Conservation (phyloP, 2,888 invertebrate species). For the Tenthredo scrophulariae region DNA sequence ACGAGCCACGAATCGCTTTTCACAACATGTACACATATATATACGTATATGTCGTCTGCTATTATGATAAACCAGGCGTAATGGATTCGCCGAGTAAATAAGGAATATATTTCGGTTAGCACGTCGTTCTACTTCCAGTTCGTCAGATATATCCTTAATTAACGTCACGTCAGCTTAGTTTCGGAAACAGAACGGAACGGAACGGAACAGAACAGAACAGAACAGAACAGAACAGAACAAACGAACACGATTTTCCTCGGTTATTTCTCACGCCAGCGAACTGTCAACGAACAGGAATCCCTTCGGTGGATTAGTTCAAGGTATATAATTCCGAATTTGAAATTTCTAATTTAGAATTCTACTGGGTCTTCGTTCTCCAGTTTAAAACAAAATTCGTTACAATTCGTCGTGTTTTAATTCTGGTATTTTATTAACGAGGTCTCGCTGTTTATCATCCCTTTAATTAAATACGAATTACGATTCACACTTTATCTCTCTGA, state of each 20-base stretch:
- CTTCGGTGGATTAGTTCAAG: not conserved
- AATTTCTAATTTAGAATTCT: not conserved
- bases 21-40: not conserved
- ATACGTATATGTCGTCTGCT: not conserved
- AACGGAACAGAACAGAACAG: not conserved
- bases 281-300: conserved; percentile 3
- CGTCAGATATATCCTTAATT: conserved; percentile 72
- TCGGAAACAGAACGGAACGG: conserved; percentile 66
- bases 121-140: conserved; percentile 65
- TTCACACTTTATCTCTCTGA: conserved; percentile 53
- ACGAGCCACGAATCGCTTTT: not conserved
- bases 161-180: conserved; percentile 68
- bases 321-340: not conserved
- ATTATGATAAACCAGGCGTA: conserved; percentile 22
- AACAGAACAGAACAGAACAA: conserved; percentile 66
- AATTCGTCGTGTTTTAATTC: not conserved
- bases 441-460: conserved; percentile 49
- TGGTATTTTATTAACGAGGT: conserved; percentile 21
- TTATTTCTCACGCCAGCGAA: conserved; percentile 52
- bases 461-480: conserved; percentile 57
- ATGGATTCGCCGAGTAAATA: conserved; percentile 35
- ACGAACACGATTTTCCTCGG: conserved; percentile 62
- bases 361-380: not conserved
- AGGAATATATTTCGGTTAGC: conserved; percentile 45
- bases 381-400: not conserved